A percentile compares a stretch with the other conserved stretches of the same genome.
These are phyloP conservation scores for Cheilosia variabilis DNA, from an alignment of 2,888 invertebrate genomes.

Conservation along the genomic window DNA sequence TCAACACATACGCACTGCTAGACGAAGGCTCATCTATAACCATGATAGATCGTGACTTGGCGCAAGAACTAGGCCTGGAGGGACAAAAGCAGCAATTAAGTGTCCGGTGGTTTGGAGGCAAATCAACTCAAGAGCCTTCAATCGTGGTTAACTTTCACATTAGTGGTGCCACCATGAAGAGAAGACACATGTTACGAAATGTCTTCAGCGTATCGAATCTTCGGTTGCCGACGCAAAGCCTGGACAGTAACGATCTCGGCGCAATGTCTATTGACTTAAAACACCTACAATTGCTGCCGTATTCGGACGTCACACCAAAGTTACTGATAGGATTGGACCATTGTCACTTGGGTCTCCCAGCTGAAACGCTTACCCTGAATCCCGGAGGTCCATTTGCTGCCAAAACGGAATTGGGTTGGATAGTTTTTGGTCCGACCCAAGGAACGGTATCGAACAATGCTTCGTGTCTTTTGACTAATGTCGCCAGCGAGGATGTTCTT, in stretches of 20 bases:
- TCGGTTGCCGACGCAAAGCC: no score
- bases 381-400: constrained; percentile 43
- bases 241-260: no score
- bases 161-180: no score
- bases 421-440: constrained; percentile 36
- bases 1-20: constrained; percentile 26
- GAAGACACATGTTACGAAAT: no score
- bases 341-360: constrained; percentile 56
- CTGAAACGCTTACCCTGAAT: constrained; percentile 19
- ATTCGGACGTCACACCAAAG: constrained; percentile 43
- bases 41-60: constrained; percentile 37
- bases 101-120: constrained; percentile 54
- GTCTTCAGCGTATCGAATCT: no score
- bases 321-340: constrained; percentile 56
- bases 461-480: constrained; percentile 27
- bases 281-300: constrained; percentile 27
- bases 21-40: constrained; percentile 56
- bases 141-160: no score
- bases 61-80: constrained; percentile 33
- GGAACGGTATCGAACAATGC: background rate
- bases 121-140: no score
- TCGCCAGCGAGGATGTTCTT: constrained; percentile 17
- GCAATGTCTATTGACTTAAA: constrained; percentile 9
- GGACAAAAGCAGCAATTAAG: constrained; percentile 41
- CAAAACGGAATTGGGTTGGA: constrained; percentile 54